phyloP scores from a whole-genome alignment of 2,113 vertebrate species.

The Protobothrops flavoviridis region DNA sequence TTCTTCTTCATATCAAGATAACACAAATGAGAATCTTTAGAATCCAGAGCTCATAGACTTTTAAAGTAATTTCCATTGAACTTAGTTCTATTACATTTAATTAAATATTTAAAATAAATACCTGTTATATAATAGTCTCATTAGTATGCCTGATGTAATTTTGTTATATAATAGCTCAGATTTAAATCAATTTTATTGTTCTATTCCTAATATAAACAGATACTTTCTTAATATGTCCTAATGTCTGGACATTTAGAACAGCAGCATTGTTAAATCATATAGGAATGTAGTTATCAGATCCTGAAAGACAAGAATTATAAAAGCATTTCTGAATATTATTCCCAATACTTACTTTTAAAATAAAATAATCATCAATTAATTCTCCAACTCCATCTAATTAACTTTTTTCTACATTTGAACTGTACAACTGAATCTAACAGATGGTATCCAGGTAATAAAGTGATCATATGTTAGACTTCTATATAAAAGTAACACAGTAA shows the following conservation, averaged over 20 bases:
- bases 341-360: conserved; percentile 41
- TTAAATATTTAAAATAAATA: neutral
- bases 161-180: neutral
- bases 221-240: neutral
- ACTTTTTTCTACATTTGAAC: conserved; percentile 56
- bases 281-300: too few relatives aligned
- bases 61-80: conserved; percentile 20
- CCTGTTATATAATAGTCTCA: neutral
- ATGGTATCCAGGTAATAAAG: conserved; percentile 47
- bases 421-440: conserved; percentile 63
- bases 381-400: conserved; percentile 62
- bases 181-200: conserved; percentile 27
- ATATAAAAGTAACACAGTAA: conserved; percentile 47
- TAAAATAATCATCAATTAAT: conserved; percentile 56
- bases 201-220: neutral
- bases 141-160: neutral
- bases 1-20: conserved; percentile 27
- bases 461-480: conserved; percentile 51
- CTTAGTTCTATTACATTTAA: conserved; percentile 12
- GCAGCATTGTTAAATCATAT: neutral
- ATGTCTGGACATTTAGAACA: neutral
- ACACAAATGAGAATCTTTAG: neutral
- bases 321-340: conserved; percentile 22
- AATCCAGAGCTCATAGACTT: neutral
- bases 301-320: neutral